phyloP scores from a whole-genome alignment of 2,797 vertebrate species.

The Taenioides sp. region DNA sequence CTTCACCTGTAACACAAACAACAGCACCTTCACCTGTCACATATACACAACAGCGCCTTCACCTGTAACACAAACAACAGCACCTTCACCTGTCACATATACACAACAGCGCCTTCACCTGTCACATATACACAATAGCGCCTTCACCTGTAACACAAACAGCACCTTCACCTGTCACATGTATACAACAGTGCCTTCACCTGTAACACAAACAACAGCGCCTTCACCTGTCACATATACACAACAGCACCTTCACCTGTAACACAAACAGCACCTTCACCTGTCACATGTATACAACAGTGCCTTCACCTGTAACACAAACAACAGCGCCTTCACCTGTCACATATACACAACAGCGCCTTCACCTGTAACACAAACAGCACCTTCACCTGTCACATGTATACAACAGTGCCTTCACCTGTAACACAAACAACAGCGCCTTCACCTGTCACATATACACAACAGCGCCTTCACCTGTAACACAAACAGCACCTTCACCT shows the following conservation, averaged over 20 bases:
- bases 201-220: too few relatives aligned
- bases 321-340: too few relatives aligned
- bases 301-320: background rate
- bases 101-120: constrained; percentile 67
- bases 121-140: constrained; percentile 47
- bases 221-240: too few relatives aligned
- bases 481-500: background rate
- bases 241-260: constrained; percentile 84
- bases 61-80: too few relatives aligned
- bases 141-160: constrained; percentile 74
- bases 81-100: too few relatives aligned
- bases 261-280: background rate
- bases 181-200: background rate
- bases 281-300: background rate
- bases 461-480: constrained; percentile 84
- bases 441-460: too few relatives aligned
- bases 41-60: background rate
- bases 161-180: background rate
- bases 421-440: too few relatives aligned
- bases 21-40: background rate
- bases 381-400: background rate
- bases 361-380: constrained; percentile 72
- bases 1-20: constrained; percentile 73
- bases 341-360: constrained; percentile 72
- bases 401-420: background rate